Percentiles rank a stretch among this genome's conserved stretches.
These are phyloP conservation scores for Hedya salicella DNA, from an alignment of 2,888 invertebrate species.

Conservation along the genomic window DNA sequence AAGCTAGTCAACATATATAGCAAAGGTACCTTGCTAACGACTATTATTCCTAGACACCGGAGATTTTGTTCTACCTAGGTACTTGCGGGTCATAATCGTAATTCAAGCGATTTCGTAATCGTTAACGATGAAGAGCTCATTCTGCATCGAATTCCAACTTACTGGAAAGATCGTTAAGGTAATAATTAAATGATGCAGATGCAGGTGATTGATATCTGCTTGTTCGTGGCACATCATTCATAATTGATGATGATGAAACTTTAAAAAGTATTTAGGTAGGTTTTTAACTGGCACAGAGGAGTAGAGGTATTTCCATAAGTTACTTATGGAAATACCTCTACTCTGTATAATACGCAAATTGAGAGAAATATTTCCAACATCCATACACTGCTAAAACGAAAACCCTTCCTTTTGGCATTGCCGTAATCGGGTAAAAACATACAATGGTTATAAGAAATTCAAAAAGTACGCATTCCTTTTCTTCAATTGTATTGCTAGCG, in stretches of 20 bases:
- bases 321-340: too few species aligned
- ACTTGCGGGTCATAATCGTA: background rate
- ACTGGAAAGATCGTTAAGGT: conserved; percentile 1
- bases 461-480: too few species aligned
- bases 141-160: conserved; percentile 21
- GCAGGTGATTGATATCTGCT: conserved; percentile 8
- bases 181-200: conserved; percentile 11
- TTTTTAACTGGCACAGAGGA: too few species aligned
- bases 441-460: too few species aligned
- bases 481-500: too few species aligned
- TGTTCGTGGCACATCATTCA: background rate
- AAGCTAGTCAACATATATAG: background rate
- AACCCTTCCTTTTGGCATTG: too few species aligned
- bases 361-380: too few species aligned
- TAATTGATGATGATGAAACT: conserved; percentile 2
- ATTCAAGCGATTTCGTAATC: conserved; percentile 21
- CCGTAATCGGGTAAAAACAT: too few species aligned
- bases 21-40: background rate
- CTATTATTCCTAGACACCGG: background rate
- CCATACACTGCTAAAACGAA: too few species aligned
- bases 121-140: conserved; percentile 29
- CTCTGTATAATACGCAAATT: too few species aligned
- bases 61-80: background rate
- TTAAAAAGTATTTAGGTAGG: too few species aligned
- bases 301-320: too few species aligned